A percentile compares a stretch with the other conserved stretches of the same genome.
phyloP scores from a whole-genome alignment of 2,113 vertebrate species.

The Rhinogobius similis region DNA sequence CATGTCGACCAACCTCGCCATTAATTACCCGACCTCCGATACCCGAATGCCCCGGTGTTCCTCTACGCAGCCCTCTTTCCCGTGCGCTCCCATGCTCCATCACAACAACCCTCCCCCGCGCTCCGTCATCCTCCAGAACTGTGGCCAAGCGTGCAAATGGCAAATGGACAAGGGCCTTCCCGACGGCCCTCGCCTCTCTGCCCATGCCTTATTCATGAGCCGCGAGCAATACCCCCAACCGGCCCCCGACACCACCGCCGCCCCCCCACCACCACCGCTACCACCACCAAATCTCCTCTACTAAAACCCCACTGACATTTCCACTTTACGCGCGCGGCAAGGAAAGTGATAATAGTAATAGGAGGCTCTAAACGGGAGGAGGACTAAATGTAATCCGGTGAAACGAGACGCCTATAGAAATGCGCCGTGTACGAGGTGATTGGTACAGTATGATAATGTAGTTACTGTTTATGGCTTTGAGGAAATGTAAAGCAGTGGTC shows the following conservation, averaged over 20 bases:
- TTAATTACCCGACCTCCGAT: background rate
- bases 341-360: conserved; percentile 62
- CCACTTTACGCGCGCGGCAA: conserved; percentile 53
- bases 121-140: conserved; percentile 55
- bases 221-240: conserved; percentile 55
- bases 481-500: conserved; percentile 43
- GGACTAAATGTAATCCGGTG: conserved; percentile 60
- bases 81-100: conserved; percentile 17
- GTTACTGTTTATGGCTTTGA: conserved; percentile 52
- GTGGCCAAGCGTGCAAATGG: conserved; percentile 76
- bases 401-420: conserved; percentile 30
- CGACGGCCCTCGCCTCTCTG: conserved; percentile 38
- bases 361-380: conserved; percentile 34
- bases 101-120: conserved; percentile 42
- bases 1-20: conserved; percentile 23
- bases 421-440: conserved; percentile 28
- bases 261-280: conserved; percentile 51
- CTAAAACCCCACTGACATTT: conserved; percentile 70
- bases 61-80: too few species aligned
- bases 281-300: conserved; percentile 34
- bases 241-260: conserved; percentile 65
- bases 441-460: conserved; percentile 49
- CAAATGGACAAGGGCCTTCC: conserved; percentile 70
- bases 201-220: conserved; percentile 80
- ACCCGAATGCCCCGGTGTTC: too few species aligned